Evolutionary conservation across 2,797 vertebrate species (phyloP), one percentile per base, ranked within the genome.

Genomic region (Apogon talboti): DNA sequence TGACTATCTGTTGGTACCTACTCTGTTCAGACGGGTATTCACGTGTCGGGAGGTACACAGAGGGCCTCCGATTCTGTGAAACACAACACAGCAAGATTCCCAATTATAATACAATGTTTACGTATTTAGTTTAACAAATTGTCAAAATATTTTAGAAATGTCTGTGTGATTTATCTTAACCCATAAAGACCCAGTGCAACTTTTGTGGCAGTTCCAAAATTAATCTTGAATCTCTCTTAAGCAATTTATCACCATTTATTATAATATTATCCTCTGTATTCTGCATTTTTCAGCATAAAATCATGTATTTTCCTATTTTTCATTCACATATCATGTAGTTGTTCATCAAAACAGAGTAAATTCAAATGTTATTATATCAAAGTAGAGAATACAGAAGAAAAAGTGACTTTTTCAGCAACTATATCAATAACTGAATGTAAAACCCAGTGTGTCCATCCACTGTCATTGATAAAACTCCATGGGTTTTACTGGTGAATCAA

Each of bases 11-110:
- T 53, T 30, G 40, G n/a, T 49, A 91, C 97, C 95, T 88, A 98
- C 97, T 98, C 92, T 99, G 97, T 90, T 99, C 97, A 62, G 97
- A 99, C 0, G 97, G 97, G 70, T 96, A 99, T 89, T 99, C 97
- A 35, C 95, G 93, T 2, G 97, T 99, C 24, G 97, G 97, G 64
- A 99, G 95, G 83, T 99, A 99, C 42, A 99, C 97, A 11, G 97
- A 98, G 0, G 97, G 97, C 58, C 97, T 94, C 81, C 97, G 95
- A 81, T 98, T 99, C 97, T 99, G 90, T 63, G 71, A 73, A 37
- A 69, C 1, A 66, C 30, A 11, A 19, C 16, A 73, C 9, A 40
- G 41, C 77, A 2, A 59, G 4, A 6, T 54, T 43, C 41, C 0
- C 58, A 55, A 66, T 35, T 14, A 0, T 2, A 55, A 10, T 19